Evolutionary conservation across 2,113 vertebrate species (phyloP).

Genomic region (Upupa epops): DNA sequence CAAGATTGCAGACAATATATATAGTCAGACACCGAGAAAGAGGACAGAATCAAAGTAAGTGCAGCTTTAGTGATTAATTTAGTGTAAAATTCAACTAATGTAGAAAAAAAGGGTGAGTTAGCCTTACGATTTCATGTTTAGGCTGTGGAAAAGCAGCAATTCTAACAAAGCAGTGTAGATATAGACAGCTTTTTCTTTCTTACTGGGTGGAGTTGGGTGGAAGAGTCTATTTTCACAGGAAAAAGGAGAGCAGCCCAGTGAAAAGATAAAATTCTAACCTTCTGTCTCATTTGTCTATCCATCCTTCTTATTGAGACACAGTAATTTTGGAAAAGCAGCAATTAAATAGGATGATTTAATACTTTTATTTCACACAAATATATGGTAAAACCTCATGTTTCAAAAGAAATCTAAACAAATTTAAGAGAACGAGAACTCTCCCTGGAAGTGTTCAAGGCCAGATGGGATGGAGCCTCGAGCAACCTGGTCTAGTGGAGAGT

Average conservation of each 20-base stretch:
- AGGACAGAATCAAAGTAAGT: not conserved
- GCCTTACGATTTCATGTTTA: not conserved
- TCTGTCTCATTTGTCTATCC: not conserved
- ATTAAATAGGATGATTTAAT: not conserved
- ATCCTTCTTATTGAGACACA: not conserved
- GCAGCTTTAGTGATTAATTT: not conserved
- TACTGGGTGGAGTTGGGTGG: not conserved
- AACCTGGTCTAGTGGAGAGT: too few relatives aligned
- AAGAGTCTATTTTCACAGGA: not conserved
- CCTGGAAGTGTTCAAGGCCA: too few relatives aligned
- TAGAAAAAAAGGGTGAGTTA: not conserved
- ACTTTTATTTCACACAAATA: not conserved
- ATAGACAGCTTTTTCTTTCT: accelerated
- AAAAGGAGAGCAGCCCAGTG: not conserved
- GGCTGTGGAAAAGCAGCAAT: not conserved
- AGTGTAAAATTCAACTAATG: not conserved
- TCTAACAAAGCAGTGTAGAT: not conserved
- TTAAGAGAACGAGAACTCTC: not conserved
- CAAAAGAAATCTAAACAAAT: not conserved
- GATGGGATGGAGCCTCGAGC: too few relatives aligned
- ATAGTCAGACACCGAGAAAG: not conserved
- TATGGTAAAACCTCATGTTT: not conserved
- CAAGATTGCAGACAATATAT: not conserved
- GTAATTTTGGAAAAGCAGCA: not conserved
- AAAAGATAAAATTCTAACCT: not conserved